Conservation (phyloP, 2,888 invertebrate species). For the Proisotoma minuta region DNA sequence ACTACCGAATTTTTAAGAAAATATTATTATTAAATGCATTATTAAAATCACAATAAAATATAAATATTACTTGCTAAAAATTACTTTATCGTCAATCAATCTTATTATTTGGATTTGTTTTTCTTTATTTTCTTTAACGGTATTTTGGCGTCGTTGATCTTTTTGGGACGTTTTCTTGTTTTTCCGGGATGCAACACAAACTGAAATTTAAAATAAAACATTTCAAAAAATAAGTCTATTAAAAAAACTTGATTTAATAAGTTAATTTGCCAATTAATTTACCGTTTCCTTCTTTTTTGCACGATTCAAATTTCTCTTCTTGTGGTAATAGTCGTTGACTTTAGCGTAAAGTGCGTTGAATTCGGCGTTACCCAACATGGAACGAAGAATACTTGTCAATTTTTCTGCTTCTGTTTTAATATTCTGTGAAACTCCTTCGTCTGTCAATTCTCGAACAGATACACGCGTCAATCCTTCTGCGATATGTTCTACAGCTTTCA, state of each 20-base stretch:
- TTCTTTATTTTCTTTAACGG: conserved; percentile 23
- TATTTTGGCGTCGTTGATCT: conserved; percentile 8
- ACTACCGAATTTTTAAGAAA: too few relatives aligned
- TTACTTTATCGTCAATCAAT: too few relatives aligned
- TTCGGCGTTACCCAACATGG: conserved; percentile 26
- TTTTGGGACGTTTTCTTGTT: conserved; percentile 28
- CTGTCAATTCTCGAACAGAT: conserved; percentile 36
- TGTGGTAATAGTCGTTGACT: conserved; percentile 33
- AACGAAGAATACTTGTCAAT: conserved; percentile 22
- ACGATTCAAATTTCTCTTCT: conserved; percentile 34
- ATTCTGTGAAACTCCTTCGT: conserved; percentile 34
- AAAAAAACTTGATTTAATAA: not conserved
- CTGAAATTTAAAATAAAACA: conserved; percentile 12
- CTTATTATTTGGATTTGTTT: not conserved
- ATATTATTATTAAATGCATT: too few relatives aligned
- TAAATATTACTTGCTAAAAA: too few relatives aligned
- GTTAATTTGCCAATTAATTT: conserved; percentile 6
- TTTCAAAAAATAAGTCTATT: not conserved
- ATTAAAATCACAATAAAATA: too few relatives aligned
- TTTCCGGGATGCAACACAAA: conserved; percentile 32
- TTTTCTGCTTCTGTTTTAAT: conserved; percentile 32
- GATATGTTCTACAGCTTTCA: conserved; percentile 24
- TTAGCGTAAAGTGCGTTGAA: conserved; percentile 33
- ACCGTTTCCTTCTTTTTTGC: conserved; percentile 43
- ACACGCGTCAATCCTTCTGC: conserved; percentile 32